Conservation (phyloP, 1,140 invertebrate genomes). For the Elymnias hypermnestra region DNA sequence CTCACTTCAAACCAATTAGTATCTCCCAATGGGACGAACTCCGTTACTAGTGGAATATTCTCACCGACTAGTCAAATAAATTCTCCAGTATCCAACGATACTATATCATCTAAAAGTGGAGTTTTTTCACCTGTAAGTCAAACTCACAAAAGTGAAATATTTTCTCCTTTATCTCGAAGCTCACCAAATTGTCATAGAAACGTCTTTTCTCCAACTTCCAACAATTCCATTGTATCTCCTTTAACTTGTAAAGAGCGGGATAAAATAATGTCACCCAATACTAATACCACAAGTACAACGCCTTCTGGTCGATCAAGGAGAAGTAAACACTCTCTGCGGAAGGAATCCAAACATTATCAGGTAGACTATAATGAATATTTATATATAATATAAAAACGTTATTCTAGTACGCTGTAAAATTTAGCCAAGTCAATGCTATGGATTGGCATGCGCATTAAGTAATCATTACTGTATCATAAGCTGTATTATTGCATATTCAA, state of each 20-base stretch:
- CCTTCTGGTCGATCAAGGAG: conserved; percentile 73
- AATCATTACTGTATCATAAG: conserved; percentile 6
- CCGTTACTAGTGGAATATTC: conserved; percentile 75
- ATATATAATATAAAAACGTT: conserved; percentile 8
- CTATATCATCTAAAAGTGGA: conserved; percentile 72
- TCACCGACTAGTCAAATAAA: conserved; percentile 75
- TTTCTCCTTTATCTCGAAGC: conserved; percentile 67
- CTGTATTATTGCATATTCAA: conserved; percentile 8
- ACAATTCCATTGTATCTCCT: conserved; percentile 72
- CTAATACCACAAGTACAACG: conserved; percentile 70
- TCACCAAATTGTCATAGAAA: conserved; percentile 66
- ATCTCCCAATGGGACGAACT: conserved; percentile 76
- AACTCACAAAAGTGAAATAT: conserved; percentile 71
- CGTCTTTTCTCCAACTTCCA: conserved; percentile 67
- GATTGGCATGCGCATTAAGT: conserved; percentile 13
- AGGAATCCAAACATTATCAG: conserved; percentile 82
- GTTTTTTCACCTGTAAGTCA: conserved; percentile 73
- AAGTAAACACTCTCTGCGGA: conserved; percentile 75
- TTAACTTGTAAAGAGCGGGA: conserved; percentile 71
- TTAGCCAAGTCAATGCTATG: conserved; percentile 12
- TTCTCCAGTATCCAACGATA: conserved; percentile 72
- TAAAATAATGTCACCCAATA: conserved; percentile 74
- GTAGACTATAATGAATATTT: conserved; percentile 34
- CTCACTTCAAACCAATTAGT: conserved; percentile 71
- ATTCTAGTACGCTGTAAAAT: conserved; percentile 16